Conservation (phyloP, 2,888 invertebrate genomes). For the Orthosia gothica region DNA sequence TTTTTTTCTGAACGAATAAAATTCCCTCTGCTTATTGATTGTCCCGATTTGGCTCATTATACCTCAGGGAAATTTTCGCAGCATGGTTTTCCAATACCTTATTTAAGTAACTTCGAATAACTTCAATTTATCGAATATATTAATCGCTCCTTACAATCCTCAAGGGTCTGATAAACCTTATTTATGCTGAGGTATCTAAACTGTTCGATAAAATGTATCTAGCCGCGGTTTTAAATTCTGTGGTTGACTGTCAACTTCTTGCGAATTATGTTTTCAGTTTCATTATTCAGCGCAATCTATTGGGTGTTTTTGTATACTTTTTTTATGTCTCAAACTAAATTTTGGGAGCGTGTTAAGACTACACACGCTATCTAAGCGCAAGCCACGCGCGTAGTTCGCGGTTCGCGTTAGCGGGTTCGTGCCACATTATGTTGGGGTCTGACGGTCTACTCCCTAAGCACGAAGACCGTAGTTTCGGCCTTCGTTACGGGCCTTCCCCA, state of each 20-base stretch:
- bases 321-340: too few species aligned
- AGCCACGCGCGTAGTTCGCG: too few species aligned
- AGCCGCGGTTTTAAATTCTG: background rate
- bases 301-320: too few species aligned
- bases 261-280: background rate
- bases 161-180: background rate
- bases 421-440: too few species aligned
- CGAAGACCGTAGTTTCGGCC: too few species aligned
- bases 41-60: background rate
- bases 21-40: background rate
- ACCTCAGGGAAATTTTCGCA: constrained; percentile 6
- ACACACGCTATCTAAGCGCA: too few species aligned
- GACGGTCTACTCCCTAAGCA: too few species aligned
- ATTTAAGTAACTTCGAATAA: background rate
- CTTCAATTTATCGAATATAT: background rate
- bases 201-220: background rate
- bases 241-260: background rate
- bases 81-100: background rate
- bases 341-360: too few species aligned
- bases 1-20: background rate
- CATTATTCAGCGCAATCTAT: background rate
- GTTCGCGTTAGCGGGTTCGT: too few species aligned
- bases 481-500: too few species aligned
- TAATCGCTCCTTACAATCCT: background rate
- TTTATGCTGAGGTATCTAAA: background rate